Conservation (phyloP, 2,113 vertebrate species). For the Centrocercus urophasianus region DNA sequence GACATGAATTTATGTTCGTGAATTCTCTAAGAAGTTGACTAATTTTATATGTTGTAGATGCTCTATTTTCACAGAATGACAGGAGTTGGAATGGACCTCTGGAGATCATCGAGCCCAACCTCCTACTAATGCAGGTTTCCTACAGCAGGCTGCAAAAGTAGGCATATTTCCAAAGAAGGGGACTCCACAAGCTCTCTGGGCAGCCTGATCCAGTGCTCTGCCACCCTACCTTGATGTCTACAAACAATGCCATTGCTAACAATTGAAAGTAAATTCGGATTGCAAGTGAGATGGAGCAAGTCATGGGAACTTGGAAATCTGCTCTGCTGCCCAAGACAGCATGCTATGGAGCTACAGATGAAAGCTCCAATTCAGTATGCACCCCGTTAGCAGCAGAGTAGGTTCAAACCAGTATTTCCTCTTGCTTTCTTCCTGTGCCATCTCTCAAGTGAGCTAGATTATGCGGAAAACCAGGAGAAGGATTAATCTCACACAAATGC, state of each 20-base stretch:
- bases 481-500: neutral
- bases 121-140: no score
- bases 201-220: no score
- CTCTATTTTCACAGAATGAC: neutral
- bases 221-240: neutral
- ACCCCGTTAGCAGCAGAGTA: neutral
- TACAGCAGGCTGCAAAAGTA: no score
- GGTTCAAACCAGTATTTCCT: neutral
- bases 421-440: neutral
- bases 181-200: no score
- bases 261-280: neutral
- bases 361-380: neutral
- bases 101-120: no score
- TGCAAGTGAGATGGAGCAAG: rapidly evolving
- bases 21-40: neutral
- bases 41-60: neutral
- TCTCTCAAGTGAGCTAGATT: neutral
- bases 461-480: neutral
- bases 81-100: no score
- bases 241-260: neutral
- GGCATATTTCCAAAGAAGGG: no score
- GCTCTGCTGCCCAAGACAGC: neutral
- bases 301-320: neutral
- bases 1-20: neutral
- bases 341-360: neutral